A percentile compares a stretch with the other conserved stretches of the same genome.
These are phyloP conservation scores for Phengaris arion DNA, from an alignment of 2,888 invertebrate species.

Conservation along the genomic window DNA sequence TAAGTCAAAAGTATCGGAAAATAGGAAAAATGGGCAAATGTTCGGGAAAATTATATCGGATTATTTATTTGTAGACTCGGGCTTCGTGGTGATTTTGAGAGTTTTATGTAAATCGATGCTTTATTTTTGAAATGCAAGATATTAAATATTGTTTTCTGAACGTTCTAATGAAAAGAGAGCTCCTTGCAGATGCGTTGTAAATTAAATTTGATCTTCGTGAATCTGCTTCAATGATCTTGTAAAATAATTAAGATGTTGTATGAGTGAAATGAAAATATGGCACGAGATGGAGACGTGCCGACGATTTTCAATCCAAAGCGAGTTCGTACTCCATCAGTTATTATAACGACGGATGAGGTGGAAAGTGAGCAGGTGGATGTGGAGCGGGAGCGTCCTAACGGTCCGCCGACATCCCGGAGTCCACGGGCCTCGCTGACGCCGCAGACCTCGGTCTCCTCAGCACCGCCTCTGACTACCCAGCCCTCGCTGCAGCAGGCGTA, in stretches of 20 bases:
- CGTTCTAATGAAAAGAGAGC: background rate
- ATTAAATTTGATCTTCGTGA: conserved; percentile 39
- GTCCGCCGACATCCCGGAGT: conserved; percentile 69
- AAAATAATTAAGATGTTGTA: conserved; percentile 42
- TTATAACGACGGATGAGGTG: conserved; percentile 83
- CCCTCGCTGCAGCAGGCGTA: conserved; percentile 73
- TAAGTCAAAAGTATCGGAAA: background rate
- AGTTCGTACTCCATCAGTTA: conserved; percentile 84
- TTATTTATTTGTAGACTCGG: background rate
- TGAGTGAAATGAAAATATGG: conserved; percentile 68
- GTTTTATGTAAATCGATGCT: conserved; percentile 30
- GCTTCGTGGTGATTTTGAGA: background rate
- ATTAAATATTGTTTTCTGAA: background rate
- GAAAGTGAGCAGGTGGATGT: conserved; percentile 61
- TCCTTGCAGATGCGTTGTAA: conserved; percentile 33
- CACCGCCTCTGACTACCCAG: conserved; percentile 68
- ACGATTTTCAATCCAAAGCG: conserved; percentile 89
- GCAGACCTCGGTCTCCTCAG: conserved; percentile 73
- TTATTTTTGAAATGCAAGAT: conserved; percentile 11
- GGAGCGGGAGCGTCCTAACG: conserved; percentile 69
- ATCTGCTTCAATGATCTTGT: conserved; percentile 14
- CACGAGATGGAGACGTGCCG: conserved; percentile 87
- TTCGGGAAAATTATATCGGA: conserved; percentile 36
- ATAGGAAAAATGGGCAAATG: conserved; percentile 42
- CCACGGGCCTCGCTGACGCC: conserved; percentile 71